Evolutionary conservation across 2,113 vertebrate species (phyloP), one percentile per base, ranked within the genome.

Genomic region (Rhinogobius similis): DNA sequence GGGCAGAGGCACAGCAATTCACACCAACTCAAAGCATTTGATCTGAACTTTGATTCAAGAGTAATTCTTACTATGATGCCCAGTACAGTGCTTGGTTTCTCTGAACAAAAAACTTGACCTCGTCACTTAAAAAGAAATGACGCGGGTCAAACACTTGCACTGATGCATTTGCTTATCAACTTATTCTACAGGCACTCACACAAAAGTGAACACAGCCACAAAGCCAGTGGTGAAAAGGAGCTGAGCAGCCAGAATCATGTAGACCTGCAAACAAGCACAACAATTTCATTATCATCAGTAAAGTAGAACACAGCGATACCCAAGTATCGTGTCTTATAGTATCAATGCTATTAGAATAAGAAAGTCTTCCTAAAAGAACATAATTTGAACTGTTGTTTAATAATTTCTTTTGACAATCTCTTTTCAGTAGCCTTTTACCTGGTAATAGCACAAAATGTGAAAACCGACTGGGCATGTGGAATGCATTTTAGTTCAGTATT

Each of bases 221-320:
- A 99, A 94, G 67, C 74, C 92, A 16, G 95, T 92, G 0, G 97
- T 99, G 83, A 95, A 62, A 5, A 96, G 87, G 50, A 99, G 93
- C 93, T 98, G 97, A 61, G 90, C 24, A 0, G 95, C 93, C 82
- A 98, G 91, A 86, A 99, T 96, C 88, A 94, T 73, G 23, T 99
- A 99, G 18, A 99, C 97, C 97, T 98, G 85, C 72, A 62, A 89
- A 70, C 85, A n/a, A n/a, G n/a, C n/a, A n/a, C 16, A 18, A 24
- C 10, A 61, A 4, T 11, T 77, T 39, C 21, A 16, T 58, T 14
- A 27, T 29, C 7, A 14, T 53, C 13, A 27, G 4, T 20, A 10
- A 29, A 52, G 8, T 52, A n/a, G 23, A 52, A 23, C 10, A 52
- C n/a, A 50, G 8, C 21, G 20, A n/a, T 21, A 50, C 8, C 7